Base-by-base conservation (phyloP, 2,888 invertebrate genomes). In the Capitulum mitella region DNA sequence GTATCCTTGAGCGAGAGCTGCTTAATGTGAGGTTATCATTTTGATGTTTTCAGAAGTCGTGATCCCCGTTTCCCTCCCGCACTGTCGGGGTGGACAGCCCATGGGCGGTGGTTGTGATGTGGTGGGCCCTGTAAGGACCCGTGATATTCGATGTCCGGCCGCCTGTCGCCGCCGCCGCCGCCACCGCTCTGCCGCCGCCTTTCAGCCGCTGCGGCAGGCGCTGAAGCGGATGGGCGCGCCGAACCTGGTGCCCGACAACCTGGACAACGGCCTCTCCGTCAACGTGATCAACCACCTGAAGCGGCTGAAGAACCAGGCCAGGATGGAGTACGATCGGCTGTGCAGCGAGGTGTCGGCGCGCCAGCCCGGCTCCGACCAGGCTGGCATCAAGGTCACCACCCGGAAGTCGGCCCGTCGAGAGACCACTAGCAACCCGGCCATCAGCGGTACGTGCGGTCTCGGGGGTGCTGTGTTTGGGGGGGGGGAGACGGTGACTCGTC, bases 251-350 rank as follows among this genome's bases (percentile, higher is more conserved):
- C 95, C 97, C 0, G 98, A 99, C 84, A 93, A 91, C 82, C 90
- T 94, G 85, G 97, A 98, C 85, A 97, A 93, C 86, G 93, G 93
- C 81, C 89, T 98, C 80, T 96, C 95, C 84, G 97, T 94, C 85
- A 93, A 93, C 80, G 95, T 98, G 75, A 90, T 95, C 81, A 96
- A 95, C 86, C 97, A 98, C 86, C 88, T 99, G 84, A 98, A 97
- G 87, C 92, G 96, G 86, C 89, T 98, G 83, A 98, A 98, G 87
- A 96, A 95, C 86, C 93, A 94, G 85, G 97, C 95, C 34, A 94
- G 95, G 86, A 89, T 91, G 78, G 95, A 95, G 85, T 95, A 94
- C 84, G 95, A 95, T 85, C 78, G 80, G 54, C 81, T 82, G 48
- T 82, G 82, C 32, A 77, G 79, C 14, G 81, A 82, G 81, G 51